phyloP scores from a whole-genome alignment of 2,797 vertebrate species.

The Brachyalestes nurse region DNA sequence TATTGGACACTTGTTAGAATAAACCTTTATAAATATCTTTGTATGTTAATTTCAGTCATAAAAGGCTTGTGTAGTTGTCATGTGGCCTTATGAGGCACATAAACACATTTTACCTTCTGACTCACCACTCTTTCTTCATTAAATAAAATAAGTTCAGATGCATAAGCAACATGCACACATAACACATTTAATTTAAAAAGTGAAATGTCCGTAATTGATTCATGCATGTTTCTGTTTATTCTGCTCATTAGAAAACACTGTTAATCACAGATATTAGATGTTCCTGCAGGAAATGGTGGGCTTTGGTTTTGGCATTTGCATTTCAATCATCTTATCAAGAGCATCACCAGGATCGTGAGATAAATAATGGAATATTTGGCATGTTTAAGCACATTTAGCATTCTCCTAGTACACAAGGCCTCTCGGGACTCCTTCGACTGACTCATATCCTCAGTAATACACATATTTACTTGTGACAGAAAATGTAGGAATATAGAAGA shows the following conservation, averaged over 20 bases:
- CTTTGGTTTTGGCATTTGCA: constrained; percentile 29
- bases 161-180: no score
- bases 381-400: constrained; percentile 2
- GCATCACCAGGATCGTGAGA: constrained; percentile 26
- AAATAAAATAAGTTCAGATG: no score
- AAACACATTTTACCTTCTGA: no score
- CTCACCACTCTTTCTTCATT: no score
- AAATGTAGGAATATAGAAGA: no score
- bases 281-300: constrained; percentile 12
- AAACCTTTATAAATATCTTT: no score
- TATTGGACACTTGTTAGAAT: no score
- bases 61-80: no score
- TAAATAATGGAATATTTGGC: constrained; percentile 29
- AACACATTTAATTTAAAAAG: constrained; percentile 21
- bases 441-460: no score
- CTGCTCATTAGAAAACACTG: constrained; percentile 43
- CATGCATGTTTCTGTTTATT: constrained; percentile 25
- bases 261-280: constrained; percentile 44
- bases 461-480: no score
- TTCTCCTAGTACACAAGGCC: neutral
- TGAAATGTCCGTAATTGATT: constrained; percentile 36
- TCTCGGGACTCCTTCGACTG: neutral
- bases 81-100: no score
- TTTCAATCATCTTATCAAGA: constrained; percentile 31
- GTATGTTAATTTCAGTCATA: no score